phyloP scores from a whole-genome alignment of 2,888 invertebrate genomes.

The Pheosia gnoma region DNA sequence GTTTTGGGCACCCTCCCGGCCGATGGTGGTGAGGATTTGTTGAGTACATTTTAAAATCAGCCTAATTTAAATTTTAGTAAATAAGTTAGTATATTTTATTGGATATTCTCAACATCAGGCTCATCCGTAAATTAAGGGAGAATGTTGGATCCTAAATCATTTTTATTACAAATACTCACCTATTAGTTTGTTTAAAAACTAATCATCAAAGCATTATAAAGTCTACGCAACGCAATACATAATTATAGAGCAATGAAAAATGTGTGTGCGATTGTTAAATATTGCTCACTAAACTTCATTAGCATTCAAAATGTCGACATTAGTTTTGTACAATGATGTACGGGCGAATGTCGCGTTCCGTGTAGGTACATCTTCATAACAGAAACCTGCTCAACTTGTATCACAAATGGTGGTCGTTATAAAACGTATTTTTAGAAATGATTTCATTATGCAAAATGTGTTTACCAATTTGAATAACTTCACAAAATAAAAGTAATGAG shows the following conservation, averaged over 20 bases:
- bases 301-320: constrained; percentile 26
- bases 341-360: constrained; percentile 36
- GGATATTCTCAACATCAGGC: not conserved
- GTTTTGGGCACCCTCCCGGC: too few species aligned
- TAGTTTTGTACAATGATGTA: constrained; percentile 17
- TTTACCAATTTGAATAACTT: too few species aligned
- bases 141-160: not conserved
- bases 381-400: constrained; percentile 62
- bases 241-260: constrained; percentile 12
- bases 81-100: not conserved
- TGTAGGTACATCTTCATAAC: constrained; percentile 53
- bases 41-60: too few species aligned
- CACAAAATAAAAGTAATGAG: too few species aligned
- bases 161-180: not conserved
- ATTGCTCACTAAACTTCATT: constrained; percentile 28
- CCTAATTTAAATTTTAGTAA: too few species aligned
- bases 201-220: constrained; percentile 4
- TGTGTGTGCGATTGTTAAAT: constrained; percentile 23
- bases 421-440: constrained; percentile 47
- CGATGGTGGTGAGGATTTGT: too few species aligned
- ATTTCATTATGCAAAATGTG: constrained; percentile 36
- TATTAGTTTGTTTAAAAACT: not conserved
- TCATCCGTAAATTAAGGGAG: not conserved
- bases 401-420: constrained; percentile 42
- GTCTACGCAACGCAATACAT: constrained; percentile 7